Conservation (phyloP, 1,140 invertebrate genomes). For the Parasteatoda tepidariorum region DNA sequence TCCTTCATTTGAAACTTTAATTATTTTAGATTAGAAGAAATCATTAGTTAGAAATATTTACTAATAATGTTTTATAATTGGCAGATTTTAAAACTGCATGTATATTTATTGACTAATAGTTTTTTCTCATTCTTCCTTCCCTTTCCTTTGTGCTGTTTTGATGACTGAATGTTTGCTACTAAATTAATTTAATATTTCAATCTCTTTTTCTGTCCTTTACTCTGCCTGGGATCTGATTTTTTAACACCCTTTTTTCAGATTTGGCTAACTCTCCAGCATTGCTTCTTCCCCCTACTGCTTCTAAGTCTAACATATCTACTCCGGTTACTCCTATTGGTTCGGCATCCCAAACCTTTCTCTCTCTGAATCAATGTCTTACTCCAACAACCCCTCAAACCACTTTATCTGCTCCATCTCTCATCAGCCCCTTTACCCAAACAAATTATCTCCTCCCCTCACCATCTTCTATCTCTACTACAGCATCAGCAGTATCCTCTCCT, state of each 20-base stretch:
- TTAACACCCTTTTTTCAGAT: constrained; percentile 46
- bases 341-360: constrained; percentile 48
- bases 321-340: constrained; percentile 47
- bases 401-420: constrained; percentile 59
- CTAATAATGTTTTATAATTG: too few species aligned
- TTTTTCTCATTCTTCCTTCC: too few species aligned
- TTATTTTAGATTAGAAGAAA: too few species aligned
- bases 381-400: constrained; percentile 46
- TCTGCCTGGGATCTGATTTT: constrained; percentile 9
- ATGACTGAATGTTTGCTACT: neutral
- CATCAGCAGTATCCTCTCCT: constrained; percentile 54
- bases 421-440: constrained; percentile 58
- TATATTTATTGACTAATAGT: too few species aligned
- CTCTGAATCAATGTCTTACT: constrained; percentile 57
- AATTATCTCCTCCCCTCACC: constrained; percentile 58
- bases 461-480: constrained; percentile 52
- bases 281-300: constrained; percentile 49
- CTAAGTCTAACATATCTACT: constrained; percentile 41
- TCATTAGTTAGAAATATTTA: too few species aligned
- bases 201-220: neutral
- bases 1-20: too few species aligned
- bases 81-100: too few species aligned
- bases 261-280: constrained; percentile 53
- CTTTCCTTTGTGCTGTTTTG: too few species aligned
- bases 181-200: neutral